These are phyloP conservation scores for Amblyjoppa proteus DNA, from an alignment of 2,888 invertebrate genomes.

Conservation along the genomic window DNA sequence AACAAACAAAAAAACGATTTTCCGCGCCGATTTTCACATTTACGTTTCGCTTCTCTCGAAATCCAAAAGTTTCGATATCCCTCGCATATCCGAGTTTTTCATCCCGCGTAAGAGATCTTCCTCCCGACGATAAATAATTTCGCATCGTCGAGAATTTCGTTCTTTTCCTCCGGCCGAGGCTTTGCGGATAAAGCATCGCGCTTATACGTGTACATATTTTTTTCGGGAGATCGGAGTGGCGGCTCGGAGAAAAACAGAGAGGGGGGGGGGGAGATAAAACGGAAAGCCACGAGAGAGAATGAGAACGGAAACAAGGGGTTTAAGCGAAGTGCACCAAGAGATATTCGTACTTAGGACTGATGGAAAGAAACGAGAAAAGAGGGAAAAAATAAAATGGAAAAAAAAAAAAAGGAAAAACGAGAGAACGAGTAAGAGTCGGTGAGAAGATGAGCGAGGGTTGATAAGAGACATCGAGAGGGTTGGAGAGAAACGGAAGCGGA, in stretches of 20 bases:
- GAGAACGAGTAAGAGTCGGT: conserved; percentile 9
- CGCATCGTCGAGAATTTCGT: neutral
- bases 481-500: conserved; percentile 3
- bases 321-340: conserved; percentile 26
- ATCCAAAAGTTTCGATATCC: neutral
- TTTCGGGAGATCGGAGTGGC: neutral
- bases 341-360: conserved; percentile 44
- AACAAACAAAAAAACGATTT: neutral
- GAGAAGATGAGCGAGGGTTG: conserved; percentile 20
- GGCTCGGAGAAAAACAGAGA: neutral
- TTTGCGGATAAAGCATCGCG: neutral
- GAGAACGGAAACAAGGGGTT: conserved; percentile 6
- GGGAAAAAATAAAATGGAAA: conserved; percentile 2
- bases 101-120: no score
- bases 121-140: no score
- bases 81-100: neutral
- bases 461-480: conserved; percentile 21
- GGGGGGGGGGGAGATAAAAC: neutral
- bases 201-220: neutral
- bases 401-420: no score
- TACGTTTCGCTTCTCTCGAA: neutral
- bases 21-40: neutral
- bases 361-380: conserved; percentile 40
- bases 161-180: neutral
- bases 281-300: conserved; percentile 1